A percentile compares a stretch with the other conserved stretches of the same genome.
Evolutionary conservation across 2,113 vertebrate species (phyloP).

Genomic region (Crotalus viridis): DNA sequence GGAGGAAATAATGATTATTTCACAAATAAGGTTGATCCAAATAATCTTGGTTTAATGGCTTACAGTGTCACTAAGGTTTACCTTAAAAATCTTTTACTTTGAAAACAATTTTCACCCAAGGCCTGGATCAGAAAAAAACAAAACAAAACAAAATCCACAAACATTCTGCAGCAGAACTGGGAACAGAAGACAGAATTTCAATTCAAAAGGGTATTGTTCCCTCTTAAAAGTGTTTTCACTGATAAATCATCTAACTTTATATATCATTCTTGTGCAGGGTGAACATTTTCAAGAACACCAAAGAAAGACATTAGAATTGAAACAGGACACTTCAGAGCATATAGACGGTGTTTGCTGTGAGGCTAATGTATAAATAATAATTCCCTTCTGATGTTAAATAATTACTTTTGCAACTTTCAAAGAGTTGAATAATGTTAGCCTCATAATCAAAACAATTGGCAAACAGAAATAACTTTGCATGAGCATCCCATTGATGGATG

Average conservation of each 20-base stretch:
- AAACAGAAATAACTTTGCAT: background rate
- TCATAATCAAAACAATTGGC: conserved; percentile 9
- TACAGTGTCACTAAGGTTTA: conserved; percentile 1
- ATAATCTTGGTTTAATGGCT: background rate
- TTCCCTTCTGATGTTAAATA: conserved; percentile 53
- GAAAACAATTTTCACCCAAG: background rate
- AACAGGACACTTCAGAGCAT: conserved; percentile 59
- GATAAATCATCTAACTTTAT: conserved; percentile 23
- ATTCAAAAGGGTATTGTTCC: conserved; percentile 25
- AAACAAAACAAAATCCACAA: background rate
- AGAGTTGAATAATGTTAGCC: conserved; percentile 30
- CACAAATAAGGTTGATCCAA: background rate
- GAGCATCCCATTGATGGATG: background rate
- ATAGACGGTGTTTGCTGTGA: conserved; percentile 58
- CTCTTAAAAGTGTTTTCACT: conserved; percentile 15
- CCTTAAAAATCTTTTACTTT: background rate
- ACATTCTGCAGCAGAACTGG: conserved; percentile 7
- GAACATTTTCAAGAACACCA: conserved; percentile 28
- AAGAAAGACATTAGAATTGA: conserved; percentile 43
- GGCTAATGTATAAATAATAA: conserved; percentile 48
- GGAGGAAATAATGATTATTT: background rate
- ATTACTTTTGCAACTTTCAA: conserved; percentile 30
- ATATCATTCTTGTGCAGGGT: conserved; percentile 37
- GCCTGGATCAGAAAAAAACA: background rate
- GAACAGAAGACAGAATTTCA: background rate